Evolutionary conservation across 2,888 invertebrate species (phyloP), one percentile per base, ranked within the genome.

Genomic region (Oeneis ivallda): DNA sequence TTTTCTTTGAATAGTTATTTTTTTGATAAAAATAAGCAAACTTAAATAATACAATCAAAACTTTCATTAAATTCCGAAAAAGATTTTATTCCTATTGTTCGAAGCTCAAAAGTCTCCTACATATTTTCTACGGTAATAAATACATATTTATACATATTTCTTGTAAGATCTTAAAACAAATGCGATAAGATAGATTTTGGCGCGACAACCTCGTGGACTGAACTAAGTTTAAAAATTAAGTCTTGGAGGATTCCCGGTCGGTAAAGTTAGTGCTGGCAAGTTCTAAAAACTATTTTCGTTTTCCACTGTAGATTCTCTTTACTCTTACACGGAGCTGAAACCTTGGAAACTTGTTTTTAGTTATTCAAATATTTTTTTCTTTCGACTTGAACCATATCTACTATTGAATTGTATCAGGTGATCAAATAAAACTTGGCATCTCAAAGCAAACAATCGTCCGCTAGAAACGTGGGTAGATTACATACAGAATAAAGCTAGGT

Each of bases 201-300:
- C 13, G 26, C 26, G 15, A 13, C 15, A 57, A 32, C 26, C 15
- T 47, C 58, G 34, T 65, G 34, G 34, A 43, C n/a, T 41, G 39
- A 62, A 62, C 34, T 62, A 41, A 4, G n/a, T 45, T 11, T 32
- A 61, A 62, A 65, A 65, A 54, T 65, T 56, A 61, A 49, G 65
- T 19, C 56, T 61, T 65, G 39, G 13, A 56, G 62, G 32, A 32
- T 54, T 41, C 11, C 19, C 32, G 13, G n/a, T n/a, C n/a, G n/a
- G 34, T 34, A n/a, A 58, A 58, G 58, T 58, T 47, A 65, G 61
- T 61, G 32, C 61, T 61, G 54, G 53, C 41, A 61, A 61, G 65
- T 65, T 65, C 56, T 50, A 49, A 54, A 34, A 59, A 59, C 37
- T 56, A 61, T 56, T 65, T 54, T 61, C 56, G 49, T 62, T 43